phyloP scores from a whole-genome alignment of 2,113 vertebrate species.

The Rhynchopsitta pachyrhyncha region DNA sequence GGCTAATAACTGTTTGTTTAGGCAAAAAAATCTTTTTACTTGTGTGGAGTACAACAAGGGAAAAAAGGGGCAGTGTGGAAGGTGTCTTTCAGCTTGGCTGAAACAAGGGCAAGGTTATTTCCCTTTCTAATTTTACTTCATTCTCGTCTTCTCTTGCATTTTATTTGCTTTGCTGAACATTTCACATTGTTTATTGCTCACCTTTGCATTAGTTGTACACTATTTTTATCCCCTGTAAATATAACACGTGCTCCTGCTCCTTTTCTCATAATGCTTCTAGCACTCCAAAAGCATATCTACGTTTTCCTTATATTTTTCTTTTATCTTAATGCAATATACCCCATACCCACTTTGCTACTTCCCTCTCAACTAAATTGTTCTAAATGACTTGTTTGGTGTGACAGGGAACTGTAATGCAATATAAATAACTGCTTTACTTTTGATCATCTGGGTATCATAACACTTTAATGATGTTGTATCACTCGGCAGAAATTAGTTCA shows the following conservation, averaged over 20 bases:
- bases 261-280: background rate
- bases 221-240: background rate
- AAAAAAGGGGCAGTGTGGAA: background rate
- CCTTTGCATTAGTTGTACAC: background rate
- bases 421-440: background rate
- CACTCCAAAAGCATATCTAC: background rate
- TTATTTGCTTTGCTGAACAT: background rate
- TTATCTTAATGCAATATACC: background rate
- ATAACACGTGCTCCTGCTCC: background rate
- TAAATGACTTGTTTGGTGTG: background rate
- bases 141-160: background rate
- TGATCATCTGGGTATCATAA: background rate
- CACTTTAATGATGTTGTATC: background rate
- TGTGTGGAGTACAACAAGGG: accelerated
- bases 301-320: background rate
- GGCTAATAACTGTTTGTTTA: background rate
- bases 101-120: background rate
- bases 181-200: background rate
- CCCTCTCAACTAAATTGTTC: background rate
- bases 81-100: background rate
- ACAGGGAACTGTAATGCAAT: background rate
- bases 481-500: background rate
- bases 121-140: background rate
- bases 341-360: background rate
- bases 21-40: background rate